Conservation (phyloP, 2,888 invertebrate species). For the Diachrysia chrysitis region DNA sequence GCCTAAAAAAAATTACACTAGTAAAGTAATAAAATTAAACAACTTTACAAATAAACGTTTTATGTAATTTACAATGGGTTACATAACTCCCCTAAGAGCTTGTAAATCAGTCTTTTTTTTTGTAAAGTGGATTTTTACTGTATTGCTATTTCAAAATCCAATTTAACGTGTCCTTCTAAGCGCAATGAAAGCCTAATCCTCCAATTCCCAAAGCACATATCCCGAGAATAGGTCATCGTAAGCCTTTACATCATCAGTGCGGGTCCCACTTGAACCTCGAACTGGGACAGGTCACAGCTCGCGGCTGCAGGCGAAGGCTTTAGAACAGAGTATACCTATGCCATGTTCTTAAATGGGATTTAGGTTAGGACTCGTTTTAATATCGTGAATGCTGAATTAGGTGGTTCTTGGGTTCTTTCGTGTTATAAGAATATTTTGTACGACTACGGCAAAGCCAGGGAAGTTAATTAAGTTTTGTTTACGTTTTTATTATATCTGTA, state of each 20-base stretch:
- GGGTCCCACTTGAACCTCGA: conserved; percentile 56
- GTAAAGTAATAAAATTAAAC: no score
- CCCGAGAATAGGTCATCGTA: conserved; percentile 7
- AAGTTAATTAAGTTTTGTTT: no score
- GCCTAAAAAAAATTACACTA: no score
- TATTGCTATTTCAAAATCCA: background rate
- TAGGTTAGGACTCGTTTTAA: conserved; percentile 47
- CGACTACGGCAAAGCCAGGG: no score
- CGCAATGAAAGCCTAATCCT: background rate
- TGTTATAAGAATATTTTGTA: background rate
- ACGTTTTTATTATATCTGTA: no score
- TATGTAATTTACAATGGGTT: no score
- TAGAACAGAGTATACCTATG: no score
- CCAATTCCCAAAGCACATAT: background rate
- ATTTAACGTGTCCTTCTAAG: background rate
- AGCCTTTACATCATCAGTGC: conserved; percentile 20
- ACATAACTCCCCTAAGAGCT: no score
- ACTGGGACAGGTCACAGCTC: conserved; percentile 58
- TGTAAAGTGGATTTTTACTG: no score
- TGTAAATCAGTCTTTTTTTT: no score
- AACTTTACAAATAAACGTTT: no score
- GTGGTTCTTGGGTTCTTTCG: background rate
- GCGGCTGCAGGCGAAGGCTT: conserved; percentile 10
- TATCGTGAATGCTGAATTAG: conserved; percentile 18
- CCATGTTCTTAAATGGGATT: conserved; percentile 23